These are phyloP conservation scores for Cebus imitator DNA, from an alignment of 2,113 vertebrate species.

Conservation along the genomic window DNA sequence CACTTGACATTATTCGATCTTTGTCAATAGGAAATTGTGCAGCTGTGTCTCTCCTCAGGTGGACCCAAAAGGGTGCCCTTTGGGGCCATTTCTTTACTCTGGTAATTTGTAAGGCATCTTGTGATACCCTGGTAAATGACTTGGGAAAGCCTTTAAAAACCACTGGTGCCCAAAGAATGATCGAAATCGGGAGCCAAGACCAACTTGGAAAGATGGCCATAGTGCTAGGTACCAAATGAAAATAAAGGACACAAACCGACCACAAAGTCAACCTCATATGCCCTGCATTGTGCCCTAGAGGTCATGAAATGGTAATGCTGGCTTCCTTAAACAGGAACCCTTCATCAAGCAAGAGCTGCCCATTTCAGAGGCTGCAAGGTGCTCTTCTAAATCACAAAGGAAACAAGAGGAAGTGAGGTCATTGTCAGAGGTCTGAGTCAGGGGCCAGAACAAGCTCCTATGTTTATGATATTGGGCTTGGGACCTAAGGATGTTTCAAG, in stretches of 20 bases:
- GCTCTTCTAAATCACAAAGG: not conserved
- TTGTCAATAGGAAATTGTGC: not conserved
- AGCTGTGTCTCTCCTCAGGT: not conserved
- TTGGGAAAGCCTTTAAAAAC: not conserved
- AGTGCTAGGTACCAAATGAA: not conserved
- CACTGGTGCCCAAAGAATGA: not conserved
- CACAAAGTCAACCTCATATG: not conserved
- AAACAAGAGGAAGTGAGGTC: not conserved
- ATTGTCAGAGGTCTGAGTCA: not conserved
- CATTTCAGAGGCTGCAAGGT: not conserved
- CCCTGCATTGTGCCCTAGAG: not conserved
- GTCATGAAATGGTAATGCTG: not conserved
- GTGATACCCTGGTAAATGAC: not conserved
- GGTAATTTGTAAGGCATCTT: not conserved
- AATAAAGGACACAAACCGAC: not conserved
- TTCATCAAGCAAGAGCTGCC: not conserved
- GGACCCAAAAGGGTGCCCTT: not conserved
- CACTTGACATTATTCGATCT: not conserved
- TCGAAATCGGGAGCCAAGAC: not conserved
- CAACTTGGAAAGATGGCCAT: not conserved
- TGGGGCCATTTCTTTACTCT: not conserved
- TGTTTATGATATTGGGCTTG: not conserved
- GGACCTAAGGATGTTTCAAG: not conserved
- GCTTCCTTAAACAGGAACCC: not conserved
- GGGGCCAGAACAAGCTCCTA: not conserved